Conservation (phyloP, 1,140 invertebrate species). For the Pseudomyrmex cubaensis region DNA sequence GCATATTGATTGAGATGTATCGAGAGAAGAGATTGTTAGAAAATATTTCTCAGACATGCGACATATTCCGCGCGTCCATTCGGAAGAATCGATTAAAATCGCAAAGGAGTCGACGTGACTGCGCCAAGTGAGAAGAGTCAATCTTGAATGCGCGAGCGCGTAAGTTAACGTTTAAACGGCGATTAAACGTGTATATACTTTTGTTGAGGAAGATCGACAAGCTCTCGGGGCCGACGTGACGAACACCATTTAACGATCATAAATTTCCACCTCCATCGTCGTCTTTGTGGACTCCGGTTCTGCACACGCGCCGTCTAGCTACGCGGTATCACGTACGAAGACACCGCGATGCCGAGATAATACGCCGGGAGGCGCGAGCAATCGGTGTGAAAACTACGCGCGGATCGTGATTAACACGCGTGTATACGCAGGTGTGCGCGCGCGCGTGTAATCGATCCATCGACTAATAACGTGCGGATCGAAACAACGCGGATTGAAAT, state of each 20-base stretch:
- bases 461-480: slow-evolving; percentile 10
- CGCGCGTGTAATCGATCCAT: slow-evolving; percentile 10
- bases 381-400: slow-evolving; percentile 14
- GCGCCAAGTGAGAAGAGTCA: slow-evolving; percentile 28
- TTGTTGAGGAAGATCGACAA: slow-evolving; percentile 61
- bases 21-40: neutral
- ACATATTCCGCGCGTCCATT: no score
- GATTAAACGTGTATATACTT: slow-evolving; percentile 43
- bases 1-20: neutral
- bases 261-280: slow-evolving; percentile 51
- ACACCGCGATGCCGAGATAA: slow-evolving; percentile 62
- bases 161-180: slow-evolving; percentile 61
- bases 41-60: no score
- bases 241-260: slow-evolving; percentile 64
- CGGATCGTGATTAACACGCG: slow-evolving; percentile 3
- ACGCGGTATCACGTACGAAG: slow-evolving; percentile 62
- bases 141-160: slow-evolving; percentile 37
- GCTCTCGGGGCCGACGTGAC: neutral
- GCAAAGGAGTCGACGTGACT: slow-evolving; percentile 51
- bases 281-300: slow-evolving; percentile 31
- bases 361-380: slow-evolving; percentile 36
- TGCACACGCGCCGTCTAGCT: slow-evolving; percentile 28
- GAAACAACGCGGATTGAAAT: neutral
- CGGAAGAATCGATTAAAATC: neutral
- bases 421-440: neutral